Conservation (phyloP, 2,888 invertebrate species). For the Deilephila porcellus region DNA sequence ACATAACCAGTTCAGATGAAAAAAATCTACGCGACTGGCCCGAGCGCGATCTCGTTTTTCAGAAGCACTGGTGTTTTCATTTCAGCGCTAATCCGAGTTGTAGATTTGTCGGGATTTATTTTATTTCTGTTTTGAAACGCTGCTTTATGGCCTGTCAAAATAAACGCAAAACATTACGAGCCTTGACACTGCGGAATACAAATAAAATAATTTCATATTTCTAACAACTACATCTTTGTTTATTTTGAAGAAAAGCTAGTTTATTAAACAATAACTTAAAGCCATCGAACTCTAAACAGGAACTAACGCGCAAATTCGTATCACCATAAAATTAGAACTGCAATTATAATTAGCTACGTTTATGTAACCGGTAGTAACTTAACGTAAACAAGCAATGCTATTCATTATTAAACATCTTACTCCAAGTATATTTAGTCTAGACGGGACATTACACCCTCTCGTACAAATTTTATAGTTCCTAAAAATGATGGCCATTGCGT, state of each 20-base stretch:
- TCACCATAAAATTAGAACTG: not conserved
- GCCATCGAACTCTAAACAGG: not conserved
- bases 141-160: constrained; percentile 3
- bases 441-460: constrained; percentile 7
- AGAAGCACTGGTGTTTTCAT: constrained; percentile 3
- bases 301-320: not conserved
- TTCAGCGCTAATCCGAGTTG: constrained; percentile 1
- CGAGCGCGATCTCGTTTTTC: not conserved
- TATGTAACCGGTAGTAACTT: not conserved
- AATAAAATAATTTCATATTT: not conserved
- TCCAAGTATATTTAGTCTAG: constrained; percentile 22
- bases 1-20: constrained; percentile 39
- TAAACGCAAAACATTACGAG: not conserved
- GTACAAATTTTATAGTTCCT: constrained; percentile 24
- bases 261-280: not conserved
- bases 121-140: constrained; percentile 16
- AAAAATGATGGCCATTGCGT: constrained; percentile 26
- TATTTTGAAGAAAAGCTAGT: not conserved
- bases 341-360: not conserved
- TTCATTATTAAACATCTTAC: constrained; percentile 9
- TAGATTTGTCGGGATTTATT: constrained; percentile 21
- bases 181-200: not conserved
- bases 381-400: not conserved
- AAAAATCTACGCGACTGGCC: constrained; percentile 18
- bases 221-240: not conserved